These are phyloP conservation scores for Semnornis frantzii DNA, from an alignment of 2,113 vertebrate genomes.

Conservation along the genomic window DNA sequence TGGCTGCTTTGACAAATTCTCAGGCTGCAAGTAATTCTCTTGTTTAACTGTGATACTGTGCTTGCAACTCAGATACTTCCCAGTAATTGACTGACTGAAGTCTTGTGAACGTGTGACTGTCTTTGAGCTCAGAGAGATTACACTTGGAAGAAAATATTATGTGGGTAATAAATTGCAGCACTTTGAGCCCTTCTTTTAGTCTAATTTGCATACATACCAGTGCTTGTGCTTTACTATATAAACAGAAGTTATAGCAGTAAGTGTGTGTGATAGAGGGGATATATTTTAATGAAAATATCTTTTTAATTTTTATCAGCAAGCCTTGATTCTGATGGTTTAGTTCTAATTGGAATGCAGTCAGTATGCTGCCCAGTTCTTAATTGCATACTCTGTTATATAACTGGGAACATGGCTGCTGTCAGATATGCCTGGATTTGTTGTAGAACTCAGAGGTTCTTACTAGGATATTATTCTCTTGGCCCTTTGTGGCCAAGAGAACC, in stretches of 20 bases:
- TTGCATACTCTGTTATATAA: not conserved
- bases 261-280: not conserved
- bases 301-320: not conserved
- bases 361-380: not conserved
- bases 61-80: not conserved
- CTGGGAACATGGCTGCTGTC: not conserved
- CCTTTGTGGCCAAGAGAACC: no score
- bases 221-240: not conserved
- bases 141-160: not conserved
- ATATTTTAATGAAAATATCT: not conserved
- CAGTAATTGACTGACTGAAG: not conserved
- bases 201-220: not conserved
- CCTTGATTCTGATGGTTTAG: not conserved
- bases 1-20: not conserved
- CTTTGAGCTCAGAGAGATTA: not conserved
- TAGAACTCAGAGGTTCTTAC: not conserved
- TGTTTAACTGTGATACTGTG: not conserved
- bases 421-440: not conserved
- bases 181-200: not conserved
- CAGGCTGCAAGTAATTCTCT: not conserved
- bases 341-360: not conserved
- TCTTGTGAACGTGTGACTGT: not conserved
- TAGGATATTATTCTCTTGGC: not conserved
- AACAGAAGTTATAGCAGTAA: slow-evolving; percentile 7
- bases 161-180: not conserved